Conservation (phyloP, 1,140 invertebrate genomes). For the Drosophila pallidifrons region DNA sequence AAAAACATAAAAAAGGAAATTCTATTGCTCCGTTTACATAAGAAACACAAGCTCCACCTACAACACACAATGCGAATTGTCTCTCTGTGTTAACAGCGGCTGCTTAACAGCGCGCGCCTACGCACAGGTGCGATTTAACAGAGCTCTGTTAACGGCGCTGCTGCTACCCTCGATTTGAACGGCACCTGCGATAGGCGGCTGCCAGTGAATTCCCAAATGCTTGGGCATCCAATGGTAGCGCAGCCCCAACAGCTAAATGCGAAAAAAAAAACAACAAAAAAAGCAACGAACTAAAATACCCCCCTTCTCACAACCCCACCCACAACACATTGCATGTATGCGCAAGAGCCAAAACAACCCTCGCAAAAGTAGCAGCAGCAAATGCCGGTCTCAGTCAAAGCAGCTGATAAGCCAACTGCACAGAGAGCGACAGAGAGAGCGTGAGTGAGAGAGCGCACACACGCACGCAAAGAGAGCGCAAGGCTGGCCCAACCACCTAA, state of each 20-base stretch:
- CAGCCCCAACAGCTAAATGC: constrained; percentile 36
- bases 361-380: constrained; percentile 32
- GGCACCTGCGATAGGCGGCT: constrained; percentile 80
- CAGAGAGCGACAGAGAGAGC: constrained; percentile 41
- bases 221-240: constrained; percentile 67
- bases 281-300: constrained; percentile 33
- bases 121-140: constrained; percentile 52
- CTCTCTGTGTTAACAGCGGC: constrained; percentile 18
- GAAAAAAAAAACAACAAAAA: constrained; percentile 10
- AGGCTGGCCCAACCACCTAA: constrained; percentile 41
- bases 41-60: constrained; percentile 45
- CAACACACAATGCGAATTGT: background rate
- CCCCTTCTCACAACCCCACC: constrained; percentile 4
- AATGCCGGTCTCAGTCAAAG: constrained; percentile 53
- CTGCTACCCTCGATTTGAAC: constrained; percentile 44
- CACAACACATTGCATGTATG: constrained; percentile 13
- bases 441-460: constrained; percentile 1
- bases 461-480: constrained; percentile 27
- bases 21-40: constrained; percentile 7
- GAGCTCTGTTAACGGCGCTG: constrained; percentile 38
- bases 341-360: constrained; percentile 72
- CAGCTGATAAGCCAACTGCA: constrained; percentile 24
- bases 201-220: constrained; percentile 36
- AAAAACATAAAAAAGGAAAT: constrained; percentile 29
- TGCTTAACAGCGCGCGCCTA: constrained; percentile 52